A percentile compares a stretch with the other conserved stretches of the same genome.
phyloP scores from a whole-genome alignment of 2,113 vertebrate species.

The Stegostoma tigrinum region DNA sequence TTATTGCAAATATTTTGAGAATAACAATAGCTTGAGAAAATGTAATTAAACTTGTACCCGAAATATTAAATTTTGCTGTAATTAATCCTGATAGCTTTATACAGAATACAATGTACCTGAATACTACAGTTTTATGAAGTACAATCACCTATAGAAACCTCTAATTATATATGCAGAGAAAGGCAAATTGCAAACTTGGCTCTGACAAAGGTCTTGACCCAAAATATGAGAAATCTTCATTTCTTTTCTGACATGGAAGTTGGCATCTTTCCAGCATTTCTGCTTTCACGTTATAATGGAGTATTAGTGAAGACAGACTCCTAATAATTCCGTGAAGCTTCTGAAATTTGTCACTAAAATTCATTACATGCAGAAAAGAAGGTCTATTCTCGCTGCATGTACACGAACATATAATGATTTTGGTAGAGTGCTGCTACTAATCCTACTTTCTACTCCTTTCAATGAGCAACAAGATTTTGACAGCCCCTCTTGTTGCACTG shows the following conservation, averaged over 20 bases:
- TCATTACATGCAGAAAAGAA: not conserved
- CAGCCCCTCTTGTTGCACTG: too few relatives aligned
- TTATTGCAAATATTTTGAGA: constrained; percentile 8
- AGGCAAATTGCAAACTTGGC: not conserved
- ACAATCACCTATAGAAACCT: not conserved
- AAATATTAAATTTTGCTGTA: not conserved
- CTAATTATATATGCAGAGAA: not conserved
- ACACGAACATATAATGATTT: not conserved
- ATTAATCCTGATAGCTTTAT: constrained; percentile 19
- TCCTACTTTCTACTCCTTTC: too few relatives aligned
- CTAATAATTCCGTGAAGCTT: not conserved
- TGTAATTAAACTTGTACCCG: not conserved
- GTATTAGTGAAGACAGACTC: not conserved
- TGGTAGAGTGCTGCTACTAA: too few relatives aligned
- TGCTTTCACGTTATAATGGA: not conserved
- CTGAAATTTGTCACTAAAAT: not conserved
- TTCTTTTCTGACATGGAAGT: not conserved
- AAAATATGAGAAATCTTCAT: not conserved
- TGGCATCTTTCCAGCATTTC: not conserved
- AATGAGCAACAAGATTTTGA: too few relatives aligned
- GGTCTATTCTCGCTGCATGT: not conserved
- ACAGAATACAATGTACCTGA: not conserved
- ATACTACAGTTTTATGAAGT: not conserved
- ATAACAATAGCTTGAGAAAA: constrained; percentile 20
- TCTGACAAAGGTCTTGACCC: not conserved